Percentiles rank a stretch among this genome's conserved stretches.
Conservation (phyloP, 2,797 vertebrate genomes). For the Galaxias olidus region DNA sequence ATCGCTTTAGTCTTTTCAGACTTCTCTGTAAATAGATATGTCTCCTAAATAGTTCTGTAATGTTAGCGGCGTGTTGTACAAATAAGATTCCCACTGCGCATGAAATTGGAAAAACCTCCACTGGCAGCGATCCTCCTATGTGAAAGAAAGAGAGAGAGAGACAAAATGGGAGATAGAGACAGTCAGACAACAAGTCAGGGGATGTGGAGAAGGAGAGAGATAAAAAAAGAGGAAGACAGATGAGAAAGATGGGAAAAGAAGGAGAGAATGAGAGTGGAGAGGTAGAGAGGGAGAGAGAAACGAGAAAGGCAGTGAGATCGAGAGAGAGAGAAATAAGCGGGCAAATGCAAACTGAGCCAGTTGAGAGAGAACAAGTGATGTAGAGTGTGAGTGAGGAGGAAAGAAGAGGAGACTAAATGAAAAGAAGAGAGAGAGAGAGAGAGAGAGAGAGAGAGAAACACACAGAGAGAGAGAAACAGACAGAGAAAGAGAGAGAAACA, state of each 20-base stretch:
- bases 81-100: conserved; percentile 26
- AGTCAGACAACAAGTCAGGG: too few species aligned
- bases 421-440: not conserved
- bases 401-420: not conserved
- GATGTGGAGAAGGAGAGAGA: not conserved
- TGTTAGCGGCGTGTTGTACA: conserved; percentile 11
- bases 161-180: not conserved
- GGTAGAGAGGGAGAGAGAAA: too few species aligned
- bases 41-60: conserved; percentile 17
- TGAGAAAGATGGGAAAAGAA: not conserved
- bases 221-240: not conserved
- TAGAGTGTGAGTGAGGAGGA: too few species aligned
- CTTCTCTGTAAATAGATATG: conserved; percentile 40
- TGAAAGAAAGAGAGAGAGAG: not conserved
- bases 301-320: too few species aligned
- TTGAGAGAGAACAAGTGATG: too few species aligned
- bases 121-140: too few species aligned
- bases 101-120: conserved; percentile 28
- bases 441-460: not conserved
- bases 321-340: too few species aligned
- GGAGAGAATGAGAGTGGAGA: not conserved
- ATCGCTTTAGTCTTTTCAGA: conserved; percentile 36
- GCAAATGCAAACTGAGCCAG: too few species aligned
- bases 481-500: not conserved
- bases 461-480: not conserved